Conservation (phyloP, 2,888 invertebrate species). For the Imbricaverruca yamaguchii region DNA sequence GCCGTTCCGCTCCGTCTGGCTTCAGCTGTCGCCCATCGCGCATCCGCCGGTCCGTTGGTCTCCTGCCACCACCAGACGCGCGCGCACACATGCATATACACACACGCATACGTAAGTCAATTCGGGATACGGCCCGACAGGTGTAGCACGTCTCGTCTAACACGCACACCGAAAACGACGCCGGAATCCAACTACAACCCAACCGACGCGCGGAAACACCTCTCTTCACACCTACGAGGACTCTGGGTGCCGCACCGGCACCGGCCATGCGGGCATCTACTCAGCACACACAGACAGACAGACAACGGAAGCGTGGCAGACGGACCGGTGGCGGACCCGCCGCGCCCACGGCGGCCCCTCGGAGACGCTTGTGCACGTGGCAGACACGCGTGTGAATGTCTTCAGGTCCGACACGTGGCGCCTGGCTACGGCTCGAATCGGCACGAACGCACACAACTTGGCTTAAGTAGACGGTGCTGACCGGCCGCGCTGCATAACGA, state of each 20-base stretch:
- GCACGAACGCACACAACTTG: not conserved
- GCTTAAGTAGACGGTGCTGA: constrained; percentile 6
- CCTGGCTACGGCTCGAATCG: not conserved
- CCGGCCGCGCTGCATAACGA: not conserved
- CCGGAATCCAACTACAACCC: too few relatives aligned
- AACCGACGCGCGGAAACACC: too few relatives aligned
- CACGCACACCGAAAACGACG: too few relatives aligned
- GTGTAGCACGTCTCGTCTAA: too few relatives aligned
- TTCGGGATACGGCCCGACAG: too few relatives aligned
- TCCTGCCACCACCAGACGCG: not conserved
- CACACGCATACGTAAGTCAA: not conserved
- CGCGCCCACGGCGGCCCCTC: not conserved
- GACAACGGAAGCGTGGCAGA: not conserved
- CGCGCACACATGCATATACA: not conserved
- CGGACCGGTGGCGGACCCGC: not conserved
- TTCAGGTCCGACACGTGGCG: not conserved
- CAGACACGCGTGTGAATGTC: not conserved
- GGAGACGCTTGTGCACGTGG: too few relatives aligned
- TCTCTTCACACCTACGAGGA: too few relatives aligned
- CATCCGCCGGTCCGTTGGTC: not conserved
- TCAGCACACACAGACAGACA: not conserved
- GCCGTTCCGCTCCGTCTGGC: too few relatives aligned
- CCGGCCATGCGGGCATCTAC: too few relatives aligned
- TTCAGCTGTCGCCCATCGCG: not conserved
- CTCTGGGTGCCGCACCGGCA: too few relatives aligned